phyloP scores from a whole-genome alignment of 2,888 invertebrate genomes.

The Drosophila multiciliata region DNA sequence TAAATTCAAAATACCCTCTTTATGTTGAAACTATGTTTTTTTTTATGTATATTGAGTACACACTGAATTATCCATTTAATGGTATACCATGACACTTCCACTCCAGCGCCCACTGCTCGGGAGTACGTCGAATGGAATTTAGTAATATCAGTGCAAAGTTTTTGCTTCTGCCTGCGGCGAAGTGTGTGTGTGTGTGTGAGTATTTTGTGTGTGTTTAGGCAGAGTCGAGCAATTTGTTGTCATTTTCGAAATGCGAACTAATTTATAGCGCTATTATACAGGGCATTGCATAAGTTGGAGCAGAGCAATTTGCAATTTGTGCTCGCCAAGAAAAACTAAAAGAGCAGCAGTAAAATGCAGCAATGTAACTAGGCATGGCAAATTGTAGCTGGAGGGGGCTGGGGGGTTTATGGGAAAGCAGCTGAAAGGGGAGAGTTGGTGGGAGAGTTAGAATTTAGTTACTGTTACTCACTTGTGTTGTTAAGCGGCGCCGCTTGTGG shows the following conservation, averaged over 20 bases:
- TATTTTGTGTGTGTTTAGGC: slow-evolving; percentile 34
- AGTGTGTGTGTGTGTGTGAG: slow-evolving; percentile 17
- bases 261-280: slow-evolving; percentile 78
- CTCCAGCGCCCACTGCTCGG: slow-evolving; percentile 23
- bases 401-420: neutral
- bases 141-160: slow-evolving; percentile 44
- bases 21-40: neutral
- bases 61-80: slow-evolving; percentile 29
- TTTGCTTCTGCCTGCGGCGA: slow-evolving; percentile 38
- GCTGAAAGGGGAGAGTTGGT: slow-evolving; percentile 35
- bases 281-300: slow-evolving; percentile 76
- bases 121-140: slow-evolving; percentile 33
- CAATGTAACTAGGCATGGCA: slow-evolving; percentile 19
- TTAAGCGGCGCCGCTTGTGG: slow-evolving; percentile 89
- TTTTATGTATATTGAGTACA: neutral
- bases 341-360: slow-evolving; percentile 38
- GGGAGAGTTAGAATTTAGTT: slow-evolving; percentile 50
- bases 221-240: slow-evolving; percentile 72
- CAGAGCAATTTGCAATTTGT: slow-evolving; percentile 72
- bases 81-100: slow-evolving; percentile 54
- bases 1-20: neutral
- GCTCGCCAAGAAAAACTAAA: slow-evolving; percentile 33
- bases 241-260: slow-evolving; percentile 78
- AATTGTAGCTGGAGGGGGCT: neutral
- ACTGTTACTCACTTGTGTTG: slow-evolving; percentile 93